These are phyloP conservation scores for Sebastes minor DNA, from an alignment of 2,797 vertebrate genomes.

Conservation along the genomic window DNA sequence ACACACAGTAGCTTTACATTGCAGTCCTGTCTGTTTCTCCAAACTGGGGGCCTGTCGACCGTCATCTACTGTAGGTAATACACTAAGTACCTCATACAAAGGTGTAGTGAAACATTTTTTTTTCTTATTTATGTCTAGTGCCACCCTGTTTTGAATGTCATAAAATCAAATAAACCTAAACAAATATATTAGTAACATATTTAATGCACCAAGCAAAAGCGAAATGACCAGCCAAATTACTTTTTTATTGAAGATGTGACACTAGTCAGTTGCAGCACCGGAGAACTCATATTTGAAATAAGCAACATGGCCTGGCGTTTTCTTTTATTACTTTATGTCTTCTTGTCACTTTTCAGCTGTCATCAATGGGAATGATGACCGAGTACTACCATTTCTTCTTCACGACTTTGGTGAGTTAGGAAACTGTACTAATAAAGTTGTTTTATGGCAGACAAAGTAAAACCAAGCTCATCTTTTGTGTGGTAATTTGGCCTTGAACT, in stretches of 20 bases:
- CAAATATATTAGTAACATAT: not conserved
- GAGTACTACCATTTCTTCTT: constrained; percentile 99
- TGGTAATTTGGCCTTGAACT: not conserved
- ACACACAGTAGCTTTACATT: no score
- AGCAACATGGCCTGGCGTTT: not conserved
- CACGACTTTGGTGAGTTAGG: constrained; percentile 93
- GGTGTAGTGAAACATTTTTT: not conserved
- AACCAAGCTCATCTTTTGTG: not conserved
- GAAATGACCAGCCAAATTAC: not conserved
- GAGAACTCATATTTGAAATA: not conserved
- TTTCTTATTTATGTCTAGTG: not conserved
- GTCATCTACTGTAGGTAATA: no score
- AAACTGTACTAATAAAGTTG: not conserved
- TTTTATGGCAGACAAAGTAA: not conserved
- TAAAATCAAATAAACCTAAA: not conserved
- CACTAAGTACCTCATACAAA: no score
- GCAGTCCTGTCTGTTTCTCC: no score
- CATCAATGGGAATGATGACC: constrained; percentile 99
- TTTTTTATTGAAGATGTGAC: not conserved
- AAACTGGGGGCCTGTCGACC: no score
- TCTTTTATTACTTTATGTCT: not conserved
- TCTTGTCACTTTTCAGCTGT: constrained; percentile 83
- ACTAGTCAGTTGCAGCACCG: not conserved
- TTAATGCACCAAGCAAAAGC: not conserved
- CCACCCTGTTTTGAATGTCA: not conserved